Conservation (phyloP, 2,797 vertebrate genomes). For the Poecilia wingei region DNA sequence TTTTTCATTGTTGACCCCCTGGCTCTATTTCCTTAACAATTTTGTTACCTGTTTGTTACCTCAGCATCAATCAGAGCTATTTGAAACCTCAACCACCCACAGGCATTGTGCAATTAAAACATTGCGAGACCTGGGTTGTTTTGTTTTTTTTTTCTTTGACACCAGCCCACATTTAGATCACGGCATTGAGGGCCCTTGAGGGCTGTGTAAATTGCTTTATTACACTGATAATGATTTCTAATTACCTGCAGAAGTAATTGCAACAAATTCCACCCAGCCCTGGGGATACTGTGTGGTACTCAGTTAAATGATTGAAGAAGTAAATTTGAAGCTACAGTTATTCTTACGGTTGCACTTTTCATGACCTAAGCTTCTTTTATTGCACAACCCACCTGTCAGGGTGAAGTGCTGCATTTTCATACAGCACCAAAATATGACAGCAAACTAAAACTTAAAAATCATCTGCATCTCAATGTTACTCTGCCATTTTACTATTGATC, state of each 20-base stretch:
- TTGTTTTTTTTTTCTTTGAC: constrained; percentile 21
- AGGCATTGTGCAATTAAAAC: constrained; percentile 66
- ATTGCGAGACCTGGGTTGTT: constrained; percentile 61
- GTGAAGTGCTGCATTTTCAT: background rate
- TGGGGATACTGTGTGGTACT: constrained; percentile 36
- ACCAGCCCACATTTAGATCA: constrained; percentile 53
- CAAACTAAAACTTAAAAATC: background rate
- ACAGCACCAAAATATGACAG: background rate
- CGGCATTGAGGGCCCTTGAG: constrained; percentile 46
- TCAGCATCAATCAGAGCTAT: constrained; percentile 70
- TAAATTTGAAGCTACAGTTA: constrained; percentile 5
- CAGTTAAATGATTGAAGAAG: constrained; percentile 19
- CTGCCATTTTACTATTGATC: background rate
- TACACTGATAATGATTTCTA: constrained; percentile 61
- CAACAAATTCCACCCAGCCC: constrained; percentile 66
- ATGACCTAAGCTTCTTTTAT: background rate
- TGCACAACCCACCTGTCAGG: background rate
- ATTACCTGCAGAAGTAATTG: constrained; percentile 71
- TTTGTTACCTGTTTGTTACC: constrained; percentile 72
- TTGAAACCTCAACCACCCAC: constrained; percentile 70
- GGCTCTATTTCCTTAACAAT: constrained; percentile 53
- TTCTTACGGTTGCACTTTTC: background rate
- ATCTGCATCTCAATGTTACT: background rate
- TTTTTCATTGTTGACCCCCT: constrained; percentile 37
- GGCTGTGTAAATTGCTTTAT: constrained; percentile 59